Evolutionary conservation across 2,797 vertebrate species (phyloP), one percentile per base, ranked within the genome.

Genomic region (Lindbergichthys nudifrons): DNA sequence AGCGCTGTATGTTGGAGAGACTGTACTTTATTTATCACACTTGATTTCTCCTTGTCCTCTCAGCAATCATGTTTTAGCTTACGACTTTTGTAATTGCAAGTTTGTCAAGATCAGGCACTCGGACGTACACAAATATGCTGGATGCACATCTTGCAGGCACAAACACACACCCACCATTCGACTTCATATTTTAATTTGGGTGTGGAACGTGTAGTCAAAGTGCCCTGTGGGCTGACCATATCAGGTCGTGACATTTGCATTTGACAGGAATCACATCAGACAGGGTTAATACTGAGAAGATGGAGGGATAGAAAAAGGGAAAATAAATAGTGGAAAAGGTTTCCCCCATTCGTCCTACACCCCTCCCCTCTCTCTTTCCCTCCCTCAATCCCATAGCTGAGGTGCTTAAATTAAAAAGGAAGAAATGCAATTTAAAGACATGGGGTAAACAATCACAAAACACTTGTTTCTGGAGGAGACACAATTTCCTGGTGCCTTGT

Each of bases 351-450:
- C 68, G 52, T 71, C 64, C 59, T 12, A 36, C 77, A 57, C 15
- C 67, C 72, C 69, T 71, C 32, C 32, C 32, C 7, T 36, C 32
- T 36, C 32, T 36, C 70, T 71, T 63, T 75, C 79, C 80, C 90
- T 80, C 82, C 80, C 82, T 83, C 86, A 89, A 86, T 94, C 92
- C 91, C 84, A 84, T 75, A 88, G 89, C 87, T 85, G 92, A 88
- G 82, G 93, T 90, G 92, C 95, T 96, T 89, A 94, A 95, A 96
- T 92, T 96, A 95, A 94, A 94, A 94, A 93, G 93, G 91, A 95
- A 93, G 94, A 96, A 97, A 97, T 95, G 95, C 94, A 96, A 97
- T 98, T 97, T 98, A 95, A 95, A 96, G 95, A 95, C 95, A 96
- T 94, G 93, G 95, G 95, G 94, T 94, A 93, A 92, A 93, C 96